These are phyloP conservation scores for Ovibos moschatus DNA, from an alignment of 2,113 vertebrate species.

Conservation along the genomic window DNA sequence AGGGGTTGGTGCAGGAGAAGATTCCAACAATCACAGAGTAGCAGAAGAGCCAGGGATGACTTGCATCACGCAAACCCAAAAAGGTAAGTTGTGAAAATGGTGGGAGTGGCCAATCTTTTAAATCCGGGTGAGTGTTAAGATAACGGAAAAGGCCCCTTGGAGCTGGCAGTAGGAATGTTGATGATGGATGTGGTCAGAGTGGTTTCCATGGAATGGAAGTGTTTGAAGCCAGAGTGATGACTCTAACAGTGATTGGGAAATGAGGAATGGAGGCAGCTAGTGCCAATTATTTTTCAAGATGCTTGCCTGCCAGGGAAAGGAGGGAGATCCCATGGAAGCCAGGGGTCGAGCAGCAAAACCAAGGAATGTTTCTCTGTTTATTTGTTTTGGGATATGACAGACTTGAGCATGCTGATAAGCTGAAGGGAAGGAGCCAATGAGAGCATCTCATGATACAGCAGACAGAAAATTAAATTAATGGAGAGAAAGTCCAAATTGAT, in stretches of 20 bases:
- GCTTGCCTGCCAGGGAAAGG: not conserved
- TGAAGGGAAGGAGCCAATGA: not conserved
- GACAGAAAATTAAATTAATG: not conserved
- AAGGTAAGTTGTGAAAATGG: not conserved
- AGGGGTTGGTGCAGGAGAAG: no score
- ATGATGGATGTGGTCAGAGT: not conserved
- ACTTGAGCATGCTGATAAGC: not conserved
- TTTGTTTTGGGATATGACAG: not conserved
- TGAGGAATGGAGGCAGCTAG: not conserved
- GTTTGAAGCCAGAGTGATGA: not conserved
- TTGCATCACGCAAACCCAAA: not conserved
- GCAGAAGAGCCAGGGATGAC: not conserved
- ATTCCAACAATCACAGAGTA: rapidly evolving
- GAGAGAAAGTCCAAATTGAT: not conserved
- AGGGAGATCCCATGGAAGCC: not conserved
- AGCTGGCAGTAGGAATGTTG: not conserved
- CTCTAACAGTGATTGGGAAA: not conserved
- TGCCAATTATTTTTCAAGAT: not conserved
- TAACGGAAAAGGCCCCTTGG: not conserved
- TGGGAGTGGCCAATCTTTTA: not conserved
- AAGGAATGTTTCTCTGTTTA: not conserved
- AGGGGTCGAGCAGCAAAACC: not conserved
- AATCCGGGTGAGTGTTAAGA: not conserved
- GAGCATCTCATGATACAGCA: not conserved
- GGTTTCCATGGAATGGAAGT: not conserved